These are phyloP conservation scores for Hydrocynus forskahlii DNA, from an alignment of 2,797 vertebrate species.

Conservation along the genomic window DNA sequence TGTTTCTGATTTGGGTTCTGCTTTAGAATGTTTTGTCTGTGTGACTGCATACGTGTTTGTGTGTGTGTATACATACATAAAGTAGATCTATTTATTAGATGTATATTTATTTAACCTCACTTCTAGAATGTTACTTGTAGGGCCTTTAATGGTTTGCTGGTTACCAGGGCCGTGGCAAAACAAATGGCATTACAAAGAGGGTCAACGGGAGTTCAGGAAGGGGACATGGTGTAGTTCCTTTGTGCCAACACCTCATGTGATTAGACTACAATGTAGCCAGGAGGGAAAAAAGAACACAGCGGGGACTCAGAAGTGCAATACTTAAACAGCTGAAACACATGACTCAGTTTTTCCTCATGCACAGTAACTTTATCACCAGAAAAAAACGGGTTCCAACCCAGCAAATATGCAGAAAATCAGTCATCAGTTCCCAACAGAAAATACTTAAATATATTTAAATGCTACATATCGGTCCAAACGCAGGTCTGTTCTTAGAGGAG, in stretches of 20 bases:
- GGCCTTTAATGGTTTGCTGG: neutral
- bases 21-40: constrained; percentile 25
- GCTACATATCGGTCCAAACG: neutral
- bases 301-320: neutral
- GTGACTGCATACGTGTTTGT: constrained; percentile 35
- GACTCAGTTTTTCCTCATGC: neutral
- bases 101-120: constrained; percentile 49
- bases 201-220: constrained; percentile 32
- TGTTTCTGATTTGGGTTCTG: constrained; percentile 33
- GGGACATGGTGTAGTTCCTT: constrained; percentile 18
- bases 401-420: neutral
- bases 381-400: neutral
- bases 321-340: neutral
- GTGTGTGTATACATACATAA: constrained; percentile 31
- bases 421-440: neutral
- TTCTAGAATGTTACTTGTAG: constrained; percentile 50
- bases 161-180: neutral
- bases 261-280: neutral
- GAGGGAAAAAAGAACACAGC: neutral
- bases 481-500: too few species aligned
- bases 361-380: neutral
- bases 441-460: neutral
- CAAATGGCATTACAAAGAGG: neutral
- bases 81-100: constrained; percentile 57
- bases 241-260: constrained; percentile 44